A percentile compares a stretch with the other conserved stretches of the same genome.
phyloP scores from a whole-genome alignment of 1,140 invertebrate species.

The Campoletis sonorensis region DNA sequence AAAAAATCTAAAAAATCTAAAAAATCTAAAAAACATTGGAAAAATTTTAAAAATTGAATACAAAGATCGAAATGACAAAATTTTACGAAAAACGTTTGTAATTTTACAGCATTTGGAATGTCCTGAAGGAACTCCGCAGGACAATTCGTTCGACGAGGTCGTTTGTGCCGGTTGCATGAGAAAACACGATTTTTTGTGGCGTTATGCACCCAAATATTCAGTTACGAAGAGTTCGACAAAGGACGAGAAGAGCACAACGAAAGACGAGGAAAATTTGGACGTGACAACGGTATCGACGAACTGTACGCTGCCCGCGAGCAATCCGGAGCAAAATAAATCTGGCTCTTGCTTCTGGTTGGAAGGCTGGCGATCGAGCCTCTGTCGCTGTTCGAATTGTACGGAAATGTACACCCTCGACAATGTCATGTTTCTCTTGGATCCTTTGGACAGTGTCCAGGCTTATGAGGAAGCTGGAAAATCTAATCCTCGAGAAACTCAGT shows the following conservation, averaged over 20 bases:
- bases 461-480: slow-evolving; percentile 90
- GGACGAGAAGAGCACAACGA: slow-evolving; percentile 43
- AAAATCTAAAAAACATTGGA: not conserved
- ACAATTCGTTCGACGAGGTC: slow-evolving; percentile 87
- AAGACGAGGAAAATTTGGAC: slow-evolving; percentile 60
- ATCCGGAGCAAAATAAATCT: slow-evolving; percentile 42
- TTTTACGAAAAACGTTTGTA: too few relatives aligned
- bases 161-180: slow-evolving; percentile 86
- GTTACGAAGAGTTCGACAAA: slow-evolving; percentile 49
- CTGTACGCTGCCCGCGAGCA: slow-evolving; percentile 65
- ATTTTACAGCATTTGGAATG: slow-evolving; percentile 82
- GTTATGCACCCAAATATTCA: slow-evolving; percentile 79
- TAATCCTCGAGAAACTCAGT: slow-evolving; percentile 78
- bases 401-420: slow-evolving; percentile 82
- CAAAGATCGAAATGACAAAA: too few relatives aligned
- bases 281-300: slow-evolving; percentile 52
- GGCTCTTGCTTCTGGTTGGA: slow-evolving; percentile 82
- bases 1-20: too few relatives aligned
- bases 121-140: slow-evolving; percentile 77
- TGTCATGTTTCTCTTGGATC: slow-evolving; percentile 86
- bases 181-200: slow-evolving; percentile 84
- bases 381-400: slow-evolving; percentile 81
- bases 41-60: not conserved
- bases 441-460: slow-evolving; percentile 88
- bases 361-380: slow-evolving; percentile 86